A percentile compares a stretch with the other conserved stretches of the same genome.
phyloP scores from a whole-genome alignment of 1,140 invertebrate species.

The Zaprionus tsacasi region DNA sequence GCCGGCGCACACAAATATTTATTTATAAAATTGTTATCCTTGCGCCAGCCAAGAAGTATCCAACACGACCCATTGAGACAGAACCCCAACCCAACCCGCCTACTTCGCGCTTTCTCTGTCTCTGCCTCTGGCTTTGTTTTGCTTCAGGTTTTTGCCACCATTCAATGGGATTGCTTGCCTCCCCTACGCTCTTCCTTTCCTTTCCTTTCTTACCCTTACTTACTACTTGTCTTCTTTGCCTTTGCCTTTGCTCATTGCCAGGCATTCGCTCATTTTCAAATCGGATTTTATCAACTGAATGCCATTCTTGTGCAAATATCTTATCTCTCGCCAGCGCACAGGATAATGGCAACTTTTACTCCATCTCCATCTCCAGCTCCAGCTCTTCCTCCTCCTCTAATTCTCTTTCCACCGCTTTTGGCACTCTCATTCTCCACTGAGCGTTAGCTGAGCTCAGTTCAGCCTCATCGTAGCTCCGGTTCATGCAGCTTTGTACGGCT shows the following conservation, averaged over 20 bases:
- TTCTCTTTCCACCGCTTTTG: conserved; percentile 9
- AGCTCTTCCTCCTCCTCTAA: conserved; percentile 12
- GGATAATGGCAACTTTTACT: conserved; percentile 78
- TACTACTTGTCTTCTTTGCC: not conserved
- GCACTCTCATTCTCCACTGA: conserved; percentile 32
- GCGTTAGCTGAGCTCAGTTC: conserved; percentile 58
- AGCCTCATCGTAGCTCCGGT: conserved; percentile 48
- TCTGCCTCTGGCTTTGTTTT: conserved; percentile 29
- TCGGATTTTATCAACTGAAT: conserved; percentile 82
- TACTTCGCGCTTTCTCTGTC: not conserved
- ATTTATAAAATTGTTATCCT: conserved; percentile 83
- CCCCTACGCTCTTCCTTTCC: not conserved
- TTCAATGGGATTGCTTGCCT: conserved; percentile 16
- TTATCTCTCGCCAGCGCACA: conserved; percentile 68
- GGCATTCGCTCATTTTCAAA: conserved; percentile 82
- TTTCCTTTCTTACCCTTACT: conserved; percentile 16
- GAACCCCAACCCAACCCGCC: not conserved
- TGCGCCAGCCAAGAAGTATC: conserved; percentile 44
- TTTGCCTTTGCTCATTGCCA: conserved; percentile 70
- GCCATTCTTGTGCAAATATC: conserved; percentile 82
- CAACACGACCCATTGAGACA: conserved; percentile 9
- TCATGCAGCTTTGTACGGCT: conserved; percentile 70
- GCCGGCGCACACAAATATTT: conserved; percentile 76
- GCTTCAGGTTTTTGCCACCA: conserved; percentile 49
- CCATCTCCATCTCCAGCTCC: too few species aligned